Evolutionary conservation across 2,113 vertebrate genomes (phyloP), one percentile per base, ranked within the genome.

Genomic region (Pleuronectes platessa): DNA sequence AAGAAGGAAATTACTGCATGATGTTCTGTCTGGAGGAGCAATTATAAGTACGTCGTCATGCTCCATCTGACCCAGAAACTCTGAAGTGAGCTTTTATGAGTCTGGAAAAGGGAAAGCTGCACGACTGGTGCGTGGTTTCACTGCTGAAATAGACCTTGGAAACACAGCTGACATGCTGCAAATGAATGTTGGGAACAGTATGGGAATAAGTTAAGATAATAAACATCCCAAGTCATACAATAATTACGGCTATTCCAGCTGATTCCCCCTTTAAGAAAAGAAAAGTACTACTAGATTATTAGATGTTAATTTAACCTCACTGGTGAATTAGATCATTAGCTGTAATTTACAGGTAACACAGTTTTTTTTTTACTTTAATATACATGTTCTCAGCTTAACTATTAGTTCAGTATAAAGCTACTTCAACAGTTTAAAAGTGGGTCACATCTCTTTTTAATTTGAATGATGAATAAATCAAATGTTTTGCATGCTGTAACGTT

Each of bases 1-100:
- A 61, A 24, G 20, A 27, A 35, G 49, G 47, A 68, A 58, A 69
- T 58, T 3, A 63, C 53, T 60, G 61, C 23, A 62, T 70, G 62
- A 67, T 35, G 73, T 56, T 37, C 18, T 37, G 75, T 84, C 83
- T 85, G 89, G 78, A 64, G 78, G 71, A 85, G 64, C 59, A 79
- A 86, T 87, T 66, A 87, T 42, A 66, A n/a, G 40, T 23, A 21
- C 15, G 63, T 56, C 13, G 8, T n/a, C 67, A 61, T 54, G 74
- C 76, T 81, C 65, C 42, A 49, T 73, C 72, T 85, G 86, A 89
- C 84, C 75, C 68, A 84, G 51, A 91, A 89, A 81, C 80, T 84
- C 20, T 68, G 70, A 69, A 62, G 37, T 47, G 40, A 53, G 27
- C 55, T 68, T 78, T n/a, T 77, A 26, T 56, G 84, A 65, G 45